These are phyloP conservation scores for Microcaecilia unicolor DNA, from an alignment of 2,797 vertebrate genomes.

Conservation along the genomic window DNA sequence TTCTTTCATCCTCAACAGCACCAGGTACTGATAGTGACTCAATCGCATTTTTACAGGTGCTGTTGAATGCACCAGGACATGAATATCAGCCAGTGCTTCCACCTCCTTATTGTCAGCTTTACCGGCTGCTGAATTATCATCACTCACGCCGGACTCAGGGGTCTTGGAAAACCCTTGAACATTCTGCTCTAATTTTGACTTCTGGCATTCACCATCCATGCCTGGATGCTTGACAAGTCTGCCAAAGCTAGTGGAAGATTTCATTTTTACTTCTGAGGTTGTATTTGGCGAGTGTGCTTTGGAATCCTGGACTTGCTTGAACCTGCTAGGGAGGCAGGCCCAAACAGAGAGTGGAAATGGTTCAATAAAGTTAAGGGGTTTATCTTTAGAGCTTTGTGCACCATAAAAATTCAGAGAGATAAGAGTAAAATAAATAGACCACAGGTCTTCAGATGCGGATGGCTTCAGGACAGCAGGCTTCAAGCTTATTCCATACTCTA, in stretches of 20 bases:
- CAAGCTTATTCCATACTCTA: constrained; percentile 6
- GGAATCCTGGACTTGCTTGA: constrained; percentile 26
- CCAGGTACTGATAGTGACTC: constrained; percentile 92
- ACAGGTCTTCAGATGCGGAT: constrained; percentile 69
- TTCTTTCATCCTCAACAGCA: constrained; percentile 85
- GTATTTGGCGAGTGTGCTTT: constrained; percentile 13
- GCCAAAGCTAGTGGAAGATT: constrained; percentile 48
- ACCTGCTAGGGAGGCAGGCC: constrained; percentile 72
- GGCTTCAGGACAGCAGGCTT: constrained; percentile 21
- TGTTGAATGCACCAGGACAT: constrained; percentile 52
- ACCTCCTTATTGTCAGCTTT: constrained; percentile 22
- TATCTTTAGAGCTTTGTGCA: constrained; percentile 71
- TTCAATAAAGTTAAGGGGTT: constrained; percentile 71
- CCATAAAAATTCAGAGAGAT: constrained; percentile 79
- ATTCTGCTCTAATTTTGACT: constrained; percentile 53
- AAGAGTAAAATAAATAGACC: constrained; percentile 72
- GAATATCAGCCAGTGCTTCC: constrained; percentile 48
- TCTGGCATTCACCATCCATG: constrained; percentile 33
- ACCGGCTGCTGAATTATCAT: constrained; percentile 14
- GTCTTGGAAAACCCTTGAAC: constrained; percentile 36
- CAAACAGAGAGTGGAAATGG: constrained; percentile 80
- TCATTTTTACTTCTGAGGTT: constrained; percentile 40
- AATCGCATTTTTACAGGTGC: constrained; percentile 72
- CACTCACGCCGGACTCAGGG: constrained; percentile 8
- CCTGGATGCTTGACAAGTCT: constrained; percentile 24